Evolutionary conservation across 2,797 vertebrate genomes (phyloP), one percentile per base, ranked within the genome.

Genomic region (Synanceia verrucosa): DNA sequence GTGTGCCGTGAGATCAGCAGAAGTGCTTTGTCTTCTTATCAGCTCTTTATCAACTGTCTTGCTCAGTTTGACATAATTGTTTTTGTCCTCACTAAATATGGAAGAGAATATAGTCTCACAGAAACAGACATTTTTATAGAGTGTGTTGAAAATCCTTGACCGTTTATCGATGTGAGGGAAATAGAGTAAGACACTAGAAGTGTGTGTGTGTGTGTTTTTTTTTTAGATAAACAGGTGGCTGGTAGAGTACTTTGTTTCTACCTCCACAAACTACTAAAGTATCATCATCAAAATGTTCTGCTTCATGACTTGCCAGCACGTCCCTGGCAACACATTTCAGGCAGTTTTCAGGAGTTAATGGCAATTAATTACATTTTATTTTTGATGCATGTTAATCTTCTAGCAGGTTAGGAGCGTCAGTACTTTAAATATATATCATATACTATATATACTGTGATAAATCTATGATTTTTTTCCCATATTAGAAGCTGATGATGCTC

Each of bases 1-100:
- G 89, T 61, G 67, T 89, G 37, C 56, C 8, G 47, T 57, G 82
- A 78, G 56, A 66, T 88, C 68, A 44, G 10, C 73, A 24, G 28
- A 36, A 44, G 26, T 24, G 48, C 68, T 26, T 56, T 26, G 0
- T 74, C 57, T 19, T 69, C 56, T 67, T 46, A 78, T 81, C 71
- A 16, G 12, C 43, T 18, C 18, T 28, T n/a, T n/a, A n/a, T n/a
- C n/a, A n/a, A n/a, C n/a, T 9, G 31, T 62, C 74, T 16, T 12
- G 5, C 70, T 55, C 58, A 18, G 48, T 29, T 13, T 19, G 58
- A 34, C 53, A 6, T n/a, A n/a, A n/a, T n/a, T n/a, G n/a, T n/a
- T n/a, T 65, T 58, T 41, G 33, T 63, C n/a, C n/a, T n/a, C 50
- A 36, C 36, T 50, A 50, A 51, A 70, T 51, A 66, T 37, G 58